Evolutionary conservation across 2,113 vertebrate genomes (phyloP), one percentile per base, ranked within the genome.

Genomic region (Motacilla tschutschensis): DNA sequence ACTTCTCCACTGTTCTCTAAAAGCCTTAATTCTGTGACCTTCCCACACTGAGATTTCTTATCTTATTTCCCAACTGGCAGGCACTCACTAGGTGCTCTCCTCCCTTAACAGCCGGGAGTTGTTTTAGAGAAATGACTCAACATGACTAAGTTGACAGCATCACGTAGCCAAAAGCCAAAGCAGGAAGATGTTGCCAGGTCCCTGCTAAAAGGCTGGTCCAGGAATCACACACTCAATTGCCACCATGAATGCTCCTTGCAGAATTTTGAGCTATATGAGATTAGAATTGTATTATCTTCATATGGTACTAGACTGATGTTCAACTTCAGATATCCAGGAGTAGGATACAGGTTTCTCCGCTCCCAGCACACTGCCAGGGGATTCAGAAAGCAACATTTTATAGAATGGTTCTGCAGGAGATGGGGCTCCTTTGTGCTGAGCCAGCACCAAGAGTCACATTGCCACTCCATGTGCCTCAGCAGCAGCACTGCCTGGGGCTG

Each of bases 51-150:
- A 66, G 71, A n/a, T 63, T 41, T 62, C 89, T 33, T 33, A 33
- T 79, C 75, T 62, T 73, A 54, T 64, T 70, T 88, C 72, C 72
- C 77, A 57, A 14, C 31, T 66, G 78, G 71, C 64, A 93, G 64
- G 67, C 81, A 87, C 79, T 65, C 82, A 82, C 64, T 55, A 84
- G 75, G 75, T 84, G 72, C 60, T 66, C 67, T 87, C 53, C 41
- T 91, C 64, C 44, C 72, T 59, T n/a, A 47, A 83, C 53, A 92
- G 78, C 47, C 2, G 7, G 36, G 81, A 91, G 60, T 29, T 76
- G 74, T 86, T 92, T 90, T 73, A 92, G 88, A 87, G 58, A 79
- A 93, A 92, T 87, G 78, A 92, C 41, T 91, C 85, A 83, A 69
- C 77, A 91, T 4, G 20, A 89, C 62, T n/a, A 66, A 83, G 17